Percentiles rank a stretch among this genome's conserved stretches.
These are phyloP conservation scores for Agrochola macilenta DNA, from an alignment of 2,888 invertebrate species.

Conservation along the genomic window DNA sequence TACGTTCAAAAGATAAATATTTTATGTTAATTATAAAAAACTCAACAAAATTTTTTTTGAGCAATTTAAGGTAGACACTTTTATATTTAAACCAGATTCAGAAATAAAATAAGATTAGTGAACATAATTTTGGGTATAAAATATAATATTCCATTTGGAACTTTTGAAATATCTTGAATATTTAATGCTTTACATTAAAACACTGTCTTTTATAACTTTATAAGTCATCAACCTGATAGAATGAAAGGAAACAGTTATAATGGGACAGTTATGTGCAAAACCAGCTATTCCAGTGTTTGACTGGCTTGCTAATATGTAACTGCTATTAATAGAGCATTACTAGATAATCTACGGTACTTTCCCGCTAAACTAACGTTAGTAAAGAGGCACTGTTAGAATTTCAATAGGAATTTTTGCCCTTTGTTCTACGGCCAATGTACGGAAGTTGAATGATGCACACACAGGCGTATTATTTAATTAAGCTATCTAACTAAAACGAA, in stretches of 20 bases:
- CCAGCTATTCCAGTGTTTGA: conserved; percentile 25
- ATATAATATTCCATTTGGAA: conserved; percentile 30
- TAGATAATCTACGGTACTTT: conserved; percentile 43
- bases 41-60: not conserved
- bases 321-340: conserved; percentile 45
- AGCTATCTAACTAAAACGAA: not conserved
- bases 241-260: conserved; percentile 35
- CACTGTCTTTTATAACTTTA: conserved; percentile 36
- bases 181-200: conserved; percentile 39
- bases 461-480: not conserved
- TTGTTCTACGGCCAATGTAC: conserved; percentile 7
- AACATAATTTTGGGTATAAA: conserved; percentile 19
- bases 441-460: not conserved
- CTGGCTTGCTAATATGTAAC: conserved; percentile 29
- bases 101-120: conserved; percentile 26
- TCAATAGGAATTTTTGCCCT: conserved; percentile 26
- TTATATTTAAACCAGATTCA: conserved; percentile 14
- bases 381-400: conserved; percentile 43
- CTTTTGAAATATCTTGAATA: conserved; percentile 33
- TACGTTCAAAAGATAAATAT: not conserved
- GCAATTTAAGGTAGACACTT: not conserved
- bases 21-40: not conserved
- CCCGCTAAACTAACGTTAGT: conserved; percentile 18
- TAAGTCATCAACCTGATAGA: conserved; percentile 42
- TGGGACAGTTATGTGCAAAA: conserved; percentile 52